Conservation (phyloP, 2,797 vertebrate species). For the Tinamus major region DNA sequence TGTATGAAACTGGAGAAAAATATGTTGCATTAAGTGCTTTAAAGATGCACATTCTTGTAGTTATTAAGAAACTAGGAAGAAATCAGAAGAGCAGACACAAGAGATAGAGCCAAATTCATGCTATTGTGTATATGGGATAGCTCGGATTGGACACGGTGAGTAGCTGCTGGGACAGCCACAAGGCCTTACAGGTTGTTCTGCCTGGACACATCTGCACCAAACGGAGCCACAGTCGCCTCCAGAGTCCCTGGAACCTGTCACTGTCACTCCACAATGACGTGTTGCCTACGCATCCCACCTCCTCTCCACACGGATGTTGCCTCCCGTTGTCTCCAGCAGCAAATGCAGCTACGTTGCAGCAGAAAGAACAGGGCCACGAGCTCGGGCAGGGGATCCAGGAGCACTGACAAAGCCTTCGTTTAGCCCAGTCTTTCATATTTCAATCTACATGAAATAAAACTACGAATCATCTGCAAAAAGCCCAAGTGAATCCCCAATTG, state of each 20-base stretch:
- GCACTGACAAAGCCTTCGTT: neutral
- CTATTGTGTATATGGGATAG: fast-evolving
- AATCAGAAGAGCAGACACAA: neutral
- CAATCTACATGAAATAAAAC: neutral
- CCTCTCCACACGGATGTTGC: neutral
- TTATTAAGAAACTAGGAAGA: neutral
- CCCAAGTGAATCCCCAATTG: neutral
- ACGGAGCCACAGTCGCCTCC: neutral
- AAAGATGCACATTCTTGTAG: neutral
- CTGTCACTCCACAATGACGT: too few species aligned
- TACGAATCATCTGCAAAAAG: neutral
- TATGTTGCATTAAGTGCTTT: neutral
- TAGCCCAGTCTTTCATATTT: neutral
- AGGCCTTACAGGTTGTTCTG: neutral
- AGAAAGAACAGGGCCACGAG: neutral
- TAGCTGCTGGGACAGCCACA: fast-evolving
- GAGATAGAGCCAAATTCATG: fast-evolving
- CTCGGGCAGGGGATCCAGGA: neutral
- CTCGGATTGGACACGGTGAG: neutral
- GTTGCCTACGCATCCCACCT: neutral
- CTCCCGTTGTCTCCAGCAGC: neutral
- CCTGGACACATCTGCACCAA: neutral
- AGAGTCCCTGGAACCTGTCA: neutral
- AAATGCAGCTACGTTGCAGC: neutral
- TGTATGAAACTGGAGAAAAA: neutral